These are phyloP conservation scores for Euglossa dilemma DNA, from an alignment of 1,140 invertebrate genomes.

Conservation along the genomic window DNA sequence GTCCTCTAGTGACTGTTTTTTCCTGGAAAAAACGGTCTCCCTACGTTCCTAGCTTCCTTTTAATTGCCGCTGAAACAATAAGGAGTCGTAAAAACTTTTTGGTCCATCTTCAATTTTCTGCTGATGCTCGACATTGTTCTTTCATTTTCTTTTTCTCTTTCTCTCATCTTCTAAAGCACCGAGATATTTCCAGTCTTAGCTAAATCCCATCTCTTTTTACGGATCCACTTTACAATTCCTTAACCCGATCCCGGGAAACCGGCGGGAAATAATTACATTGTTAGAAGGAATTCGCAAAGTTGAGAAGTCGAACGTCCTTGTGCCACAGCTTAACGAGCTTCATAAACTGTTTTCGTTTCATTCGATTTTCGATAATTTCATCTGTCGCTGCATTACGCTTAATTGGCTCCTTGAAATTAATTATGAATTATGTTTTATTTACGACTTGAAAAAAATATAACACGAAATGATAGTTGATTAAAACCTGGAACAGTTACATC, in stretches of 20 bases:
- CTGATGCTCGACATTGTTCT: conserved; percentile 29
- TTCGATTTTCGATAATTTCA: not conserved
- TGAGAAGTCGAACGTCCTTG: not conserved
- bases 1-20: not conserved
- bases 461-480: not conserved
- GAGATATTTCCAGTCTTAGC: conserved; percentile 34
- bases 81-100: conserved; percentile 60
- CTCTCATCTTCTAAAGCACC: not conserved
- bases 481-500: not conserved
- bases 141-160: not conserved
- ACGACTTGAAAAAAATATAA: not conserved
- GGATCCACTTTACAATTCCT: not conserved
- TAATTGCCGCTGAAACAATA: conserved; percentile 68
- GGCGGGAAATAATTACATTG: not conserved
- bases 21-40: not conserved
- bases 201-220: not conserved
- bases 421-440: not conserved
- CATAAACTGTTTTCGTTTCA: not conserved
- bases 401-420: not conserved
- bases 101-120: conserved; percentile 53
- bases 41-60: not conserved
- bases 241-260: not conserved
- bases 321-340: not conserved
- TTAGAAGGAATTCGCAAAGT: not conserved
- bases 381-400: not conserved